Percentiles rank a stretch among this genome's conserved stretches.
Evolutionary conservation across 1,140 invertebrate genomes (phyloP).

Genomic region (Thereuonema tuberculata): DNA sequence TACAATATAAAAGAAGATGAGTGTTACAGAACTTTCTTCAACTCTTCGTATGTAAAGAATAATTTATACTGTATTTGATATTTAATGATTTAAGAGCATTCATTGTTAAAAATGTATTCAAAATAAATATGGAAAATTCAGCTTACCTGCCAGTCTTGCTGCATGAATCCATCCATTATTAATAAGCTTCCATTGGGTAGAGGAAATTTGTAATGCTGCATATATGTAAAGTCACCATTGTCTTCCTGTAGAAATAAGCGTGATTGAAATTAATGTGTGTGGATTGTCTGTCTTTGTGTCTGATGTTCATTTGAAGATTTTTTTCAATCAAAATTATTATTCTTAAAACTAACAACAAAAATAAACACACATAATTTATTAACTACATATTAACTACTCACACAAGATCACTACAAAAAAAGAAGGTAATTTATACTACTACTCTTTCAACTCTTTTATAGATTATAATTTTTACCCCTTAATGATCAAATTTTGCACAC

Average conservation of each 20-base stretch:
- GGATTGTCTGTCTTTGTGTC: too few relatives aligned
- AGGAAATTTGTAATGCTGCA: conserved; percentile 1
- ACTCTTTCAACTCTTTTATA: too few relatives aligned
- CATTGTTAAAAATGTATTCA: neutral
- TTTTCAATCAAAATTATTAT: too few relatives aligned
- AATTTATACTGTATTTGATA: neutral
- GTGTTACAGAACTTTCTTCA: neutral
- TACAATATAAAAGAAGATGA: too few relatives aligned
- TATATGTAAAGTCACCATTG: conserved; percentile 4
- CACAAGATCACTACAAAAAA: too few relatives aligned
- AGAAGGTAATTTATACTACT: too few relatives aligned
- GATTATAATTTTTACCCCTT: too few relatives aligned
- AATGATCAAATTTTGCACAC: too few relatives aligned
- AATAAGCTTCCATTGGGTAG: conserved; percentile 29
- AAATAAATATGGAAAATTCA: neutral
- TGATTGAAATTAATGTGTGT: neutral
- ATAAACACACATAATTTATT: too few relatives aligned
- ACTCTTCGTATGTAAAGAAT: neutral
- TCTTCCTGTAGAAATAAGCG: neutral
- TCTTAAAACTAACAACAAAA: too few relatives aligned
- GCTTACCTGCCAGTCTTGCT: conserved; percentile 31
- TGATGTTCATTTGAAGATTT: too few relatives aligned
- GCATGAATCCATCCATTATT: conserved; percentile 33
- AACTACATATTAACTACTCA: too few relatives aligned
- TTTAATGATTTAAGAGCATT: neutral